Evolutionary conservation across 2,113 vertebrate species (phyloP), one percentile per base, ranked within the genome.

Genomic region (Tor tambroides): DNA sequence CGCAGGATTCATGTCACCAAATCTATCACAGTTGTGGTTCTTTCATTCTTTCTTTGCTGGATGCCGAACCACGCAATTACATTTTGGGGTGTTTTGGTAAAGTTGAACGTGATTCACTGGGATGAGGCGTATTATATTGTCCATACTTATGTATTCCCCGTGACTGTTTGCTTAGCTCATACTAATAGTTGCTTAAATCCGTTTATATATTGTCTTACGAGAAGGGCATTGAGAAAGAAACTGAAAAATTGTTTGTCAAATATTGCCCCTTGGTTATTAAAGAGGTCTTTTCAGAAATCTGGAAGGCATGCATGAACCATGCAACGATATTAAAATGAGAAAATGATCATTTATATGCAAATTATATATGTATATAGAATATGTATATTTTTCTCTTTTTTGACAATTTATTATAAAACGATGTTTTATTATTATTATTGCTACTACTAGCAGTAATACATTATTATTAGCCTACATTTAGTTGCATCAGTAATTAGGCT

Each of bases 41-140:
- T 91, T 9, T 83, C 89, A 30, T 93, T 91, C 84, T 92, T 92
- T 61, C 21, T 93, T 51, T 92, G 90, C 82, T 93, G 92, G 91
- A 89, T 93, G 80, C 91, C 92, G 14, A 91, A 92, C 89, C 92
- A 91, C 19, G 86, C 90, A 3, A 89, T 90, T 49, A 90, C 90
- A 10, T 59, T 92, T 9, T 92, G 90, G 91, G 88, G 90, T 14
- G 84, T 91, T 46, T 54, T 92, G 49, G 89, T 91, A 56, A 92
- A 93, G 86, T 74, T 89, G 4, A 88, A 91, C 67, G 56, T 87
- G 19, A 71, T 91, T 4, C 87, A 88, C n/a, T 92, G 83, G 87
- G 89, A 88, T 3, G 77, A 85, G 8, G 87, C 90, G 5, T 91
- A 89, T 77, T 93, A 91, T 56, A 61, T 80, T 43, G 87, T 86